A percentile compares a stretch with the other conserved stretches of the same genome.
Evolutionary conservation across 2,113 vertebrate species (phyloP).

Genomic region (Erythrolamprus reginae): DNA sequence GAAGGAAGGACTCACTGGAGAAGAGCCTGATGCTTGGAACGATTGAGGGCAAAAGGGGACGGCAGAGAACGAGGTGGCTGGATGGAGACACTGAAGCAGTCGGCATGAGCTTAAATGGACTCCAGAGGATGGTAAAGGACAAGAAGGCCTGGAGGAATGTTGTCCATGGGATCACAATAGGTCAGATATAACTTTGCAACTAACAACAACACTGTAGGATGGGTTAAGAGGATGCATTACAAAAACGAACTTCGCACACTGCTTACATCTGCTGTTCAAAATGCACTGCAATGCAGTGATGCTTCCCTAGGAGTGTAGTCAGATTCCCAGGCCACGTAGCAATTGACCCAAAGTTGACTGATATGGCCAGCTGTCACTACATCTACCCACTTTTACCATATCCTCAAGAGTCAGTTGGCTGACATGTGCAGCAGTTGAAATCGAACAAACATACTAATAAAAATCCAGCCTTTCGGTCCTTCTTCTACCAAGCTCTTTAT

Average conservation of each 20-base stretch:
- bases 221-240: not conserved
- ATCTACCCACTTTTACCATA: not conserved
- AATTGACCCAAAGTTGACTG: not conserved
- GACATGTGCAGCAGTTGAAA: not conserved
- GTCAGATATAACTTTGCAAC: too few species aligned
- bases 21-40: too few species aligned
- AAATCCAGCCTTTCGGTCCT: not conserved
- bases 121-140: too few species aligned
- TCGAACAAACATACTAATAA: not conserved
- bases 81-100: too few species aligned
- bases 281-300: not conserved
- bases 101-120: too few species aligned
- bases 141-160: too few species aligned
- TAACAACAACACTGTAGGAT: not conserved
- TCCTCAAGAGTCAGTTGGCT: not conserved
- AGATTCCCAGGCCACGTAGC: not conserved
- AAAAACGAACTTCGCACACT: not conserved
- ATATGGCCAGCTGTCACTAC: too few species aligned
- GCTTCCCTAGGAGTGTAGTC: not conserved
- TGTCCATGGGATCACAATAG: too few species aligned
- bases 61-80: too few species aligned
- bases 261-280: not conserved
- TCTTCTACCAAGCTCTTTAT: not conserved
- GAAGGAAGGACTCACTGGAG: too few species aligned
- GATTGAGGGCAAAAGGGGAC: too few species aligned